Evolutionary conservation across 2,797 vertebrate species (phyloP).

Genomic region (Clamator glandarius): DNA sequence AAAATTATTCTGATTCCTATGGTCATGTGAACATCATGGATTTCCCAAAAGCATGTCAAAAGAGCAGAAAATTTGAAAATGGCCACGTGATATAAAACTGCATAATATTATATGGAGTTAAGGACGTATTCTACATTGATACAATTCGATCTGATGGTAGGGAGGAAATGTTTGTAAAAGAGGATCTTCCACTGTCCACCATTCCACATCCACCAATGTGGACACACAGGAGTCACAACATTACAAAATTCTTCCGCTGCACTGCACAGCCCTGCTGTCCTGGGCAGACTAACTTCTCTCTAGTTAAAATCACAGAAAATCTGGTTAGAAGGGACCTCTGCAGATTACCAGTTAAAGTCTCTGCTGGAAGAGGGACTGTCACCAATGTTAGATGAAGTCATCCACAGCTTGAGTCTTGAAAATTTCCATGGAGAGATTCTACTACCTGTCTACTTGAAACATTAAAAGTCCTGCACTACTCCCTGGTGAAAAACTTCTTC

Average conservation of each 20-base stretch:
- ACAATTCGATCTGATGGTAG: background rate
- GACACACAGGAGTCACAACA: background rate
- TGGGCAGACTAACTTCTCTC: background rate
- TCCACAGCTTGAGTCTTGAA: background rate
- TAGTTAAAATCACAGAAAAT: background rate
- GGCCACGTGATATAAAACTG: background rate
- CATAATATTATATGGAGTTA: background rate
- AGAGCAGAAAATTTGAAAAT: background rate
- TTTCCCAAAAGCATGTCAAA: background rate
- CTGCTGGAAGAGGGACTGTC: background rate
- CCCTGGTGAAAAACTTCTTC: background rate
- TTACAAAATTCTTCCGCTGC: background rate
- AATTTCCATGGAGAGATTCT: background rate
- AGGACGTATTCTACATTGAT: background rate
- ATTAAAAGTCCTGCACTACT: background rate
- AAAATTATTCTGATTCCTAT: background rate
- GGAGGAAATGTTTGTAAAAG: background rate
- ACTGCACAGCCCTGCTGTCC: background rate
- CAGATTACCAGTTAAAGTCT: background rate
- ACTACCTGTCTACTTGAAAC: background rate
- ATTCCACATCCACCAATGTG: background rate
- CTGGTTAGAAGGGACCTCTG: background rate
- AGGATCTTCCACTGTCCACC: background rate
- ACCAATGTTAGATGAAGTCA: background rate
- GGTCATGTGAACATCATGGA: background rate